Evolutionary conservation across 2,888 invertebrate species (phyloP), one percentile per base, ranked within the genome.

Genomic region (Chaetogeoica ovagalla): DNA sequence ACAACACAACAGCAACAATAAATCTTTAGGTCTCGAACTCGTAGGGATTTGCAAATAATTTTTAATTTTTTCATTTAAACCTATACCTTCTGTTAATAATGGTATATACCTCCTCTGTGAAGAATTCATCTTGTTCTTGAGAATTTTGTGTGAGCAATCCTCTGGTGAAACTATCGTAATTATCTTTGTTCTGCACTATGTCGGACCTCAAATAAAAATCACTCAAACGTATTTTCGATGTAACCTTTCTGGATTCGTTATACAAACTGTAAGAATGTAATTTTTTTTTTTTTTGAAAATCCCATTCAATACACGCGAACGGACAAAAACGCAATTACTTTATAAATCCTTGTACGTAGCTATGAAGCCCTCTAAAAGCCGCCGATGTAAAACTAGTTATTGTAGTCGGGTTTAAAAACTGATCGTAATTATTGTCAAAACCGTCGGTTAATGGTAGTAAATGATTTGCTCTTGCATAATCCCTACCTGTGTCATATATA

Each of bases 351-450:
- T 71, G 79, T 63, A 79, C 63, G n/a, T 79, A 63, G 0, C 91
- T 89, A 84, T 93, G 92, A 88, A 92, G 92, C 84, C 90, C 91
- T 86, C 92, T 89, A 85, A 91, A 92, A 6, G 92, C 92, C 7
- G 91, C 91, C 0, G 89, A 91, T 0, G 92, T 90, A 83, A 92
- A 91, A 83, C 91, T 91, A 82, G 91, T 91, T 65, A 92, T 85
- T 0, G 91, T 86, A 1, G 89, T 88, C 0, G 92, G 91, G 84
- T 91, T 88, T 0, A 91, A 89, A 48, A 86, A 86, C 0, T 89
- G 87, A 82, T 90, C 88, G 85, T 92, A 92, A 84, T 92, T 92
- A 83, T 91, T 89, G 19, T 91, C 88, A 84, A 89, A 91, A 0
- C 76, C 81, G 11, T 86, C 86, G 1, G 87, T 86, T 15, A 66